Base-by-base conservation (phyloP, 2,888 invertebrate species). In the Caradrina clavipalpis region DNA sequence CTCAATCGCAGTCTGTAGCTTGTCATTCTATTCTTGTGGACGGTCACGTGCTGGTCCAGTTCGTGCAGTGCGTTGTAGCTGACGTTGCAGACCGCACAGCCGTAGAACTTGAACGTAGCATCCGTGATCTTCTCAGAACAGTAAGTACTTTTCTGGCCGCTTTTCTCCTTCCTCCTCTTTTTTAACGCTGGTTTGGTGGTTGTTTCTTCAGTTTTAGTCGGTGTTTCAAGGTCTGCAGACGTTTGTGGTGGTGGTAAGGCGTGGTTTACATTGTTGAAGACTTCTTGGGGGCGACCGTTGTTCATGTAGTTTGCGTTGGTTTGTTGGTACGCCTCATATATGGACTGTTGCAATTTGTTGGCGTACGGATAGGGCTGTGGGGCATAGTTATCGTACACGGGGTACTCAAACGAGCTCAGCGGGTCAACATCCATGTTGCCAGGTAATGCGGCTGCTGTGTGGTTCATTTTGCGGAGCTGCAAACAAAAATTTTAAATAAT, bases 91-190 rank as follows among this genome's bases (percentile, higher is more conserved):
- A 95, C 88, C 0, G 95, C 85, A 72, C 95, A 96, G 0, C 94
- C 95, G 31, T 94, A 96, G 65, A 95, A 96, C 0, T 92, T 90
- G 50, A 92, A 95, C 0, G 91, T 85, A 19, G 91, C 88, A 50
- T 95, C 94, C 0, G 81, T 87, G 6, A 95, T 93, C 69, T 95
- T 95, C 22, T 92, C 91, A 0, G 94, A 94, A 86, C 93, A 92
- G 49, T 91, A 94, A 73, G 78, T 65, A 81, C 78, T 73, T 13
- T 81, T 92, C 35, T 90, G 92, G 1, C 87, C 86, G 54, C 87
- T 91, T 4, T 90, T 91, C 65, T 81, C 88, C 45, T 79, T 79
- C 55, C 71, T 73, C 39, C 82, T 80, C 2, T 80, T 83, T 3
- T 35, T 69, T 49, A 79, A 57, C 17, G 79, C 78, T 0, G 88